Conservation (phyloP, 2,888 invertebrate genomes). For the Nomada goodeniana region DNA sequence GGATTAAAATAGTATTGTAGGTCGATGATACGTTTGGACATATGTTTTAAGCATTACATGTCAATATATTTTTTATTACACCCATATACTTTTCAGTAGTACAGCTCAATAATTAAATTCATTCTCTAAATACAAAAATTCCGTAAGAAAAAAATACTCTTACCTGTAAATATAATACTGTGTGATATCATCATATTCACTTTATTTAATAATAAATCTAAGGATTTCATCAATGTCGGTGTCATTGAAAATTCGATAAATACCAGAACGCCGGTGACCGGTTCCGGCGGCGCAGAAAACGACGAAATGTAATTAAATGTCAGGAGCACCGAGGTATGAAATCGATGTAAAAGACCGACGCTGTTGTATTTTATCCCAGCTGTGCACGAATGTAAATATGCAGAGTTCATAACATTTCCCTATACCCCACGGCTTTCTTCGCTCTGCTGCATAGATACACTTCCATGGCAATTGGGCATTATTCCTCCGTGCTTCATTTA, state of each 20-base stretch:
- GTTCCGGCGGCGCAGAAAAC: background rate
- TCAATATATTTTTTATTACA: too few species aligned
- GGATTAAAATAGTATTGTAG: too few species aligned
- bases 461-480: background rate
- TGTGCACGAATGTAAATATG: background rate
- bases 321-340: background rate
- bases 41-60: too few species aligned
- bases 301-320: background rate
- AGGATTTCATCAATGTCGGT: background rate
- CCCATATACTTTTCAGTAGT: too few species aligned
- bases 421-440: background rate
- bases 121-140: too few species aligned
- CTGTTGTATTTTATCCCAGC: constrained; percentile 3
- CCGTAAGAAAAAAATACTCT: too few species aligned
- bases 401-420: constrained; percentile 3
- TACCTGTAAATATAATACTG: too few species aligned
- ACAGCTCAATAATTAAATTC: too few species aligned
- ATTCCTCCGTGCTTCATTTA: background rate
- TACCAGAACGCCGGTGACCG: too few species aligned
- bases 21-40: too few species aligned
- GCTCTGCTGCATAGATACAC: background rate
- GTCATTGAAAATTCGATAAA: background rate
- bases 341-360: background rate
- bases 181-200: background rate
- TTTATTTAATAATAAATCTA: background rate